A percentile compares a stretch with the other conserved stretches of the same genome.
Evolutionary conservation across 1,140 invertebrate species (phyloP).

Genomic region (Calephelis nemesis): DNA sequence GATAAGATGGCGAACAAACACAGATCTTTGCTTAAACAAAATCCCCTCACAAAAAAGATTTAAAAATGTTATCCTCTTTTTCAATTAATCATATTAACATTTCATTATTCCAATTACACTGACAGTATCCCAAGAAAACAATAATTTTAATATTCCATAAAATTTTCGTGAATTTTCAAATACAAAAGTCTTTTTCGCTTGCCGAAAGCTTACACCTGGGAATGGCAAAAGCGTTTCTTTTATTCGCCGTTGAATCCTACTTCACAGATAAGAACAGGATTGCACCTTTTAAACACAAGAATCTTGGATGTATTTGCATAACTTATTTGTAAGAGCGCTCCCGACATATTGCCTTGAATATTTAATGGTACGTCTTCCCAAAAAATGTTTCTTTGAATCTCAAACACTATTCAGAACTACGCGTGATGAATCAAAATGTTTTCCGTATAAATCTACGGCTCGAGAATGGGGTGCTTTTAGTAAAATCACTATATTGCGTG

Average conservation of each 20-base stretch:
- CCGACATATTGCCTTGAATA: slow-evolving; percentile 45
- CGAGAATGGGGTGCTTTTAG: slow-evolving; percentile 46
- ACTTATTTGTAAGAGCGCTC: slow-evolving; percentile 46
- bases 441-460: slow-evolving; percentile 29
- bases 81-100: not conserved
- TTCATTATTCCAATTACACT: not conserved
- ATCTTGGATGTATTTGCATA: slow-evolving; percentile 59
- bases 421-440: slow-evolving; percentile 44
- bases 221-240: slow-evolving; percentile 3
- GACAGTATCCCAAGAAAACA: not conserved
- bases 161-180: not conserved
- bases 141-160: not conserved
- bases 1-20: too few species aligned
- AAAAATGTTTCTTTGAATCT: slow-evolving; percentile 46
- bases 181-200: slow-evolving; percentile 4
- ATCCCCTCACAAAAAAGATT: too few species aligned
- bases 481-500: slow-evolving; percentile 55
- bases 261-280: slow-evolving; percentile 31
- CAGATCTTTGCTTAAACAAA: too few species aligned
- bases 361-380: slow-evolving; percentile 44
- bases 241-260: slow-evolving; percentile 29
- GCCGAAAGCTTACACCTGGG: slow-evolving; percentile 8
- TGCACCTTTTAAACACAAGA: slow-evolving; percentile 41
- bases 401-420: slow-evolving; percentile 33
- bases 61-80: too few species aligned